A percentile compares a stretch with the other conserved stretches of the same genome.
Conservation (phyloP, 1,140 invertebrate genomes). For the Anagrus nilaparvatae region DNA sequence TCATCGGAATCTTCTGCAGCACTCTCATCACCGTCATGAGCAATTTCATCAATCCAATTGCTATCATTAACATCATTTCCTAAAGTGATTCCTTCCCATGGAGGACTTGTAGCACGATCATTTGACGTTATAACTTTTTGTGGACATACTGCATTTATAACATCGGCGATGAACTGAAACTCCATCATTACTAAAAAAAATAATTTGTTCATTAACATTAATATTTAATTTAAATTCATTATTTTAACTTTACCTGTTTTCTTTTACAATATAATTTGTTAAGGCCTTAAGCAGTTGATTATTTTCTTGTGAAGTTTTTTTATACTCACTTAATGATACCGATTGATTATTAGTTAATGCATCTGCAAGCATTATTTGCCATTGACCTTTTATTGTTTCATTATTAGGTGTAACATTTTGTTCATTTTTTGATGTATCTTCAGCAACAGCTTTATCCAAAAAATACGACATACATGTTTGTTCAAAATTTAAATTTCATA, state of each 20-base stretch:
- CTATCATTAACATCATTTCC: constrained; percentile 62
- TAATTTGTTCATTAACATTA: too few species aligned
- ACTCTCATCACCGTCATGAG: constrained; percentile 83
- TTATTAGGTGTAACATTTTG: constrained; percentile 22
- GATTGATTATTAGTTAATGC: constrained; percentile 20
- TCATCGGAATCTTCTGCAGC: constrained; percentile 91
- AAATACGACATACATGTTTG: too few species aligned
- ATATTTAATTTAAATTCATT: too few species aligned
- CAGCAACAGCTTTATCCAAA: too few species aligned
- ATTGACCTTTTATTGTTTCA: constrained; percentile 27
- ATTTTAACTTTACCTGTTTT: constrained; percentile 55
- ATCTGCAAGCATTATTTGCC: constrained; percentile 23
- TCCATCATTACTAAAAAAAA: too few species aligned
- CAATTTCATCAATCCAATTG: constrained; percentile 73
- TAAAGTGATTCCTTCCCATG: constrained; percentile 68
- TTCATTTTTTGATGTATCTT: constrained; percentile 11
- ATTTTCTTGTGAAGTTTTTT: constrained; percentile 53
- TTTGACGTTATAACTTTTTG: constrained; percentile 32
- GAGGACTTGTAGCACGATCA: constrained; percentile 56
- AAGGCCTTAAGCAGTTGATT: constrained; percentile 61
- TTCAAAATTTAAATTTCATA: too few species aligned
- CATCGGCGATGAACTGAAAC: constrained; percentile 59
- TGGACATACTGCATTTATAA: constrained; percentile 51
- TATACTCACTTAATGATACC: constrained; percentile 35
- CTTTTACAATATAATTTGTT: constrained; percentile 64